A percentile compares a stretch with the other conserved stretches of the same genome.
Conservation (phyloP, 2,797 vertebrate genomes). For the Enteromius afrohamiltoni region DNA sequence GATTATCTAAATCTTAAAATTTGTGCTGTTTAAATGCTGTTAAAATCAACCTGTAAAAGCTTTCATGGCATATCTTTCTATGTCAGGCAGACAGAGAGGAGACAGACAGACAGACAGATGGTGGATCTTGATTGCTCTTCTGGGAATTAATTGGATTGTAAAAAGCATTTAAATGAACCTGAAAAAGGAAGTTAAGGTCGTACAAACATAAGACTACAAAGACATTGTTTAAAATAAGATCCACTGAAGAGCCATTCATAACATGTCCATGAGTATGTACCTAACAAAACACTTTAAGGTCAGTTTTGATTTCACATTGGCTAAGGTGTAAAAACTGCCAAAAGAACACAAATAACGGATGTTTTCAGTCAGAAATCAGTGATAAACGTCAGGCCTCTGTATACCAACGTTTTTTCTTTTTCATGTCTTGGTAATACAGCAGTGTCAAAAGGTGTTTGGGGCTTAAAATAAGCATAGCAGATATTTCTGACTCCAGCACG, state of each 20-base stretch:
- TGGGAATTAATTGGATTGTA: background rate
- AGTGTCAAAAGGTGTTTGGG: conserved; percentile 21
- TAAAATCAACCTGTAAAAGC: background rate
- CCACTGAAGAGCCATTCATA: background rate
- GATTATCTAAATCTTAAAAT: background rate
- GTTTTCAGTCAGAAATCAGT: background rate
- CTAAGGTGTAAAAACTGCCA: background rate
- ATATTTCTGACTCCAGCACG: conserved; percentile 34
- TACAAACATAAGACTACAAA: background rate
- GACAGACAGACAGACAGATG: background rate
- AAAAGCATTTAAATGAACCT: background rate
- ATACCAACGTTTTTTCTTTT: background rate
- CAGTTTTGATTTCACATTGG: background rate
- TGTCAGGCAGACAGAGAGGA: no score
- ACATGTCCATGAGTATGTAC: background rate
- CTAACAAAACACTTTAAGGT: background rate
- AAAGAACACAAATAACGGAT: background rate
- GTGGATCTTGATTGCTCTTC: background rate
- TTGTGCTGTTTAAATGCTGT: background rate
- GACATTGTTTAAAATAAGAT: background rate
- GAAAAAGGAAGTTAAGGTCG: background rate
- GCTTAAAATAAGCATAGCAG: conserved; percentile 9
- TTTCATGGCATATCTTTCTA: background rate
- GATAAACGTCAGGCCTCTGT: background rate
- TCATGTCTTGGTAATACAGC: conserved; percentile 27